Conservation (phyloP, 2,797 vertebrate genomes). For the Remorina albescens region DNA sequence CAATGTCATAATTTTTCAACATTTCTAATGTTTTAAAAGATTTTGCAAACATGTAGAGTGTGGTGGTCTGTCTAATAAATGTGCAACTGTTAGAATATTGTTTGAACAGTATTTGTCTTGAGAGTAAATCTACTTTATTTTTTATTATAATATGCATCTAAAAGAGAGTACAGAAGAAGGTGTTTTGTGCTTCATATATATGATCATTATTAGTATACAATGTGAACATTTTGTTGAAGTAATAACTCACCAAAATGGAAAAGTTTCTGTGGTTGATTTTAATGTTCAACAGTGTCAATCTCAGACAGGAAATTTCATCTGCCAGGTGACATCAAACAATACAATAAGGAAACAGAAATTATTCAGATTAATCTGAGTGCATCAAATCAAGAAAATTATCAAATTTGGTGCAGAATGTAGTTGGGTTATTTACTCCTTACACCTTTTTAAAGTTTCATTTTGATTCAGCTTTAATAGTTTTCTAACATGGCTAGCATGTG, state of each 20-base stretch:
- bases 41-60: background rate
- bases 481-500: constrained; percentile 2
- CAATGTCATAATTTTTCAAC: background rate
- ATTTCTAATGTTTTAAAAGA: background rate
- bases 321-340: background rate
- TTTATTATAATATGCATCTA: background rate
- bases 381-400: background rate
- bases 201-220: background rate
- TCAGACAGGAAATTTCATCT: background rate
- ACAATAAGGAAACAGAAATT: too few species aligned
- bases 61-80: background rate
- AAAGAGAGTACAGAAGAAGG: constrained; percentile 1
- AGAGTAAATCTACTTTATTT: too few species aligned
- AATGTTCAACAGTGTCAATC: background rate
- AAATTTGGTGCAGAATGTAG: background rate
- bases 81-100: too few species aligned
- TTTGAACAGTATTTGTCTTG: too few species aligned
- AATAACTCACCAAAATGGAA: rapidly evolving
- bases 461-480: background rate
- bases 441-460: background rate
- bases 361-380: background rate
- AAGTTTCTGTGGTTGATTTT: background rate
- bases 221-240: background rate
- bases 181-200: constrained; percentile 26
- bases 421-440: background rate